Base-by-base conservation (phyloP, 2,888 invertebrate species). In the Baccha elongata region DNA sequence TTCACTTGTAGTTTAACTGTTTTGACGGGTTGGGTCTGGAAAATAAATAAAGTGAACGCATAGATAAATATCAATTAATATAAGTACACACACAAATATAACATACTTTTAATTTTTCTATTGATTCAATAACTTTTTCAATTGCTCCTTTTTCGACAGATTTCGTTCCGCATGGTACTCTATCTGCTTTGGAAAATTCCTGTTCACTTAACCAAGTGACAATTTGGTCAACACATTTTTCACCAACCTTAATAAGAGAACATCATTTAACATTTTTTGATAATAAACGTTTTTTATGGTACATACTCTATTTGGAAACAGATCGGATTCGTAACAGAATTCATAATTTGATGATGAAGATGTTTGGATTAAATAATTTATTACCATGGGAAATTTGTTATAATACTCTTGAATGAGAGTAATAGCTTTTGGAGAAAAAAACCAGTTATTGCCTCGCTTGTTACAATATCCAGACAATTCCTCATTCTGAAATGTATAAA, bases 391-490 rank as follows among this genome's bases (percentile, higher is more conserved):
- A 90, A 93, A 98, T 76, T 93, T 91, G 0, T 91, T 87, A 84
- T 94, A 93, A 90, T 97, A 99, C 1, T 92, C 91, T n/a, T 91
- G 89, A 10, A 99, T 93, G 0, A 96, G 90, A 1, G 94, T 92
- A 0, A 96, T 89, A 35, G 96, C 94, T 86, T 95, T 94, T 15
- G 92, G 90, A 0, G 98, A 96, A 90, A 98, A 98, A 19, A 93
- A 91, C 98, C 98, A 99, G 44, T 92, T 88, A 86, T 91, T 92
- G n/a, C 92, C 92, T 0, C 92, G 91, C 85, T 94, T 95, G 62
- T 93, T 94, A 0, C 97, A 96, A 89, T 95, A 98, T 29, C 98
- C 98, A 1, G 95, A 93, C 1, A 96, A 92, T 87, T 94, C 94
- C 88, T 93, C 93, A 85, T 94, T 94, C 93, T 93, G 87, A 21